phyloP scores from a whole-genome alignment of 2,113 vertebrate species.

The Sclerurus mexicanus region DNA sequence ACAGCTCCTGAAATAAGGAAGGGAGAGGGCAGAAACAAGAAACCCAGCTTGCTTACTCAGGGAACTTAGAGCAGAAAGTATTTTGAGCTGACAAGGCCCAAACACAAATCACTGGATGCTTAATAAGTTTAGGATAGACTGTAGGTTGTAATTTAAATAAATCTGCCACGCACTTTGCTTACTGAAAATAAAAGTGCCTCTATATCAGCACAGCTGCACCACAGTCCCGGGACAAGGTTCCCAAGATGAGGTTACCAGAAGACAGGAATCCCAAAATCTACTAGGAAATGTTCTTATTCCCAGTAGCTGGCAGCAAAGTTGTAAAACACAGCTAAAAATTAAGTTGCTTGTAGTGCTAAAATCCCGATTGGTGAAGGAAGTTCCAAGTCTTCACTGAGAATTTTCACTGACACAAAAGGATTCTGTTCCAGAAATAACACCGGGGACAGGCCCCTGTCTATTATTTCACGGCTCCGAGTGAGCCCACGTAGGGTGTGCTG shows the following conservation, averaged over 20 bases:
- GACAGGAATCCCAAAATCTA: neutral
- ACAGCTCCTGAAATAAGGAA: neutral
- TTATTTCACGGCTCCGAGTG: neutral
- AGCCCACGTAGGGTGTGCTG: accelerated
- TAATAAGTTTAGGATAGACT: neutral
- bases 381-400: neutral
- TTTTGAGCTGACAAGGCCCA: neutral
- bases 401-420: neutral
- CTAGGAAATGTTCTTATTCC: neutral
- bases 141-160: neutral
- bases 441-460: neutral
- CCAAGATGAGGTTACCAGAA: neutral
- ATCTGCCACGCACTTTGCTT: neutral
- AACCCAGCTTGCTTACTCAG: neutral
- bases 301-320: neutral
- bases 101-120: neutral
- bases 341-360: neutral
- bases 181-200: neutral
- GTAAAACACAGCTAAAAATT: neutral
- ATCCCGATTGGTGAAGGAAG: neutral
- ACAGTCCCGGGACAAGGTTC: neutral
- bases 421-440: neutral
- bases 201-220: neutral
- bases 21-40: neutral
- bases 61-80: neutral